phyloP scores from a whole-genome alignment of 2,888 invertebrate genomes.

The Agelastica alni region DNA sequence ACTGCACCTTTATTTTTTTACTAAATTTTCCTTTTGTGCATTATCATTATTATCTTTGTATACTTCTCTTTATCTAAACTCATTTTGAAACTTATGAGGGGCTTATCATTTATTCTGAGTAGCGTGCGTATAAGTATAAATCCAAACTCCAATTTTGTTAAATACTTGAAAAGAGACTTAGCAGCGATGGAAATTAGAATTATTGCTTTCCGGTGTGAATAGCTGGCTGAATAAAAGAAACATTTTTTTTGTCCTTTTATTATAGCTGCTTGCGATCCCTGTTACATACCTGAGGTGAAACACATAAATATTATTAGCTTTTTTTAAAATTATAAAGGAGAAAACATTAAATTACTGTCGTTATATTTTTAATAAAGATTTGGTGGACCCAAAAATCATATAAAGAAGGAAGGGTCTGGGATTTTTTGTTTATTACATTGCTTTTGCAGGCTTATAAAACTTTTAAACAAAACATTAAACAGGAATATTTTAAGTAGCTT shows the following conservation, averaged over 20 bases:
- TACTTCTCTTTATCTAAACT: too few species aligned
- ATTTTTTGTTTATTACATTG: too few species aligned
- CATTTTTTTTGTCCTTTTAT: conserved; percentile 8
- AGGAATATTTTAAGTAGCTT: too few species aligned
- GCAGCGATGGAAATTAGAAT: conserved; percentile 20
- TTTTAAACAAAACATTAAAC: too few species aligned
- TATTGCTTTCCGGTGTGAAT: conserved; percentile 13
- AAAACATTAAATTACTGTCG: conserved; percentile 1
- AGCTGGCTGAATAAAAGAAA: conserved; percentile 7
- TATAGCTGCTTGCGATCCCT: conserved; percentile 7
- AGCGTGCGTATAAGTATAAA: conserved; percentile 12
- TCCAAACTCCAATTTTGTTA: conserved; percentile 16
- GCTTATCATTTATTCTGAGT: too few species aligned
- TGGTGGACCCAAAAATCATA: too few species aligned
- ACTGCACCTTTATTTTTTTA: too few species aligned
- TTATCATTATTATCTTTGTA: too few species aligned
- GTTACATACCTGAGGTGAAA: neutral
- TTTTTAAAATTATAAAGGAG: neutral
- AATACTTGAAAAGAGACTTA: conserved; percentile 12
- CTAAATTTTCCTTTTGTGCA: too few species aligned
- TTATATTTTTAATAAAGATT: conserved; percentile 1
- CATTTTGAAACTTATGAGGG: too few species aligned
- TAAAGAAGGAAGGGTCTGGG: too few species aligned
- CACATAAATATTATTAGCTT: conserved; percentile 9
- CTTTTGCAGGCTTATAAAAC: too few species aligned